Base-by-base conservation (phyloP, 2,113 vertebrate genomes). In the Alligator mississippiensis region DNA sequence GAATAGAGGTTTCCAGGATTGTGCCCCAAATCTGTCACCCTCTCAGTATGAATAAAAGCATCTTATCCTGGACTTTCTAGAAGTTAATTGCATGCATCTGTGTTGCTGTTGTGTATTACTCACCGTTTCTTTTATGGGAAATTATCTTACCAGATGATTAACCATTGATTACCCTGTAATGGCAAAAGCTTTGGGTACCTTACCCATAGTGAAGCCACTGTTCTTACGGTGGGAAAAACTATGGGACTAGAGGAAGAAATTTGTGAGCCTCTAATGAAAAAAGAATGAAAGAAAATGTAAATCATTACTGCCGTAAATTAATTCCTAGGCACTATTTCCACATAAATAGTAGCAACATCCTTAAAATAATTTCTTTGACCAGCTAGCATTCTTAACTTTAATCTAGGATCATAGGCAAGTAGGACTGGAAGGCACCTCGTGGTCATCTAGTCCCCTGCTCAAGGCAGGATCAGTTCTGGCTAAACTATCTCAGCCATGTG, bases 31-130 rank as follows among this genome's bases (percentile, higher is more conserved):
- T 91, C 68, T 77, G 76, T 94, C 70, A 86, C 92, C 58, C 27
- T 79, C 61, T 84, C 77, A n/a, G 62, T n/a, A 66, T 88, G 89
- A 90, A n/a, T 90, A 86, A 89, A 58, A 3, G 3, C 15, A 77
- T 47, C 74, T 75, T 66, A 66, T 6, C 0, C 1, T 1, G 5
- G 63, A 14, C 22, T 95, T 95, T 92, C 78, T 79, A 95, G 93
- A 86, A 66, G 13, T 75, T 93, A 77, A 93, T 95, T 86, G 66
- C 18, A 80, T 6, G 22, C 91, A 94, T 80, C 4, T 88, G 89
- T 18, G 15, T 75, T 90, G n/a, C 22, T 30, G n/a, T 4, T 2
- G 2, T 24, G 55, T 54, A 64, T 64, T 47, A 47, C 47, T 47
- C 47, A 47, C 47, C 47, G 9, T 47, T 47, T 47, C 2, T 54